Base-by-base conservation (phyloP, 2,797 vertebrate species). In the Myotis findleyi region DNA sequence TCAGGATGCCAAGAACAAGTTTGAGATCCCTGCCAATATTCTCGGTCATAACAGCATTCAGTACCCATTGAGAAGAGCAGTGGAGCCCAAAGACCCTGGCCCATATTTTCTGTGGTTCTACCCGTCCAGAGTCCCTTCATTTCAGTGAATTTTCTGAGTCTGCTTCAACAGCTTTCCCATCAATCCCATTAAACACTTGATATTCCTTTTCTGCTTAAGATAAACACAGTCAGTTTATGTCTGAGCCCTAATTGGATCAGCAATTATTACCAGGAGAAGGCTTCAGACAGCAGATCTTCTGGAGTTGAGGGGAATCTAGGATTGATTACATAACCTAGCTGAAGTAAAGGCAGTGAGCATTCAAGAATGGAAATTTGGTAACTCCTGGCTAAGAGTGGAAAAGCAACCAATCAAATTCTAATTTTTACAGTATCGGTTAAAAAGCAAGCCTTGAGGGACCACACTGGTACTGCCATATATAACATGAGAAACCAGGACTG, bases 401-500 rank as follows among this genome's bases (percentile, higher is more conserved):
- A 88, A 89, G 25, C n/a, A 91, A 72, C 69, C 44, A 68, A 81
- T 77, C 62, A 77, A 73, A 92, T 86, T 49, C 66, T 59, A 69
- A 83, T 66, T 77, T 93, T 33, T 36, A 44, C 4, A 41, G 10
- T 25, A 59, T 41, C 49, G 86, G 7, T 66, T 82, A 73, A 36
- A 68, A 66, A 87, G 71, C n/a, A 89, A 86, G 55, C 18, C 17
- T 53, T 77, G 11, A 7, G 38, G 18, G 23, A 73, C 33, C 49
- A 79, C 49, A 62, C 6, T 38, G 33, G 23, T 25, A 27, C 38
- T 47, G 20, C 75, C n/a, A 49, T 25, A 83, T 66, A 55, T 9
- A 49, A 33, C 33, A 62, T 53, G 23, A 93, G 23, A 91, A 93
- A 49, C 41, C 49, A 87, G 25, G 27, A 79, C 68, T 69, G 38